Conservation (phyloP, 2,888 invertebrate genomes). For the Tineola bisselliella region DNA sequence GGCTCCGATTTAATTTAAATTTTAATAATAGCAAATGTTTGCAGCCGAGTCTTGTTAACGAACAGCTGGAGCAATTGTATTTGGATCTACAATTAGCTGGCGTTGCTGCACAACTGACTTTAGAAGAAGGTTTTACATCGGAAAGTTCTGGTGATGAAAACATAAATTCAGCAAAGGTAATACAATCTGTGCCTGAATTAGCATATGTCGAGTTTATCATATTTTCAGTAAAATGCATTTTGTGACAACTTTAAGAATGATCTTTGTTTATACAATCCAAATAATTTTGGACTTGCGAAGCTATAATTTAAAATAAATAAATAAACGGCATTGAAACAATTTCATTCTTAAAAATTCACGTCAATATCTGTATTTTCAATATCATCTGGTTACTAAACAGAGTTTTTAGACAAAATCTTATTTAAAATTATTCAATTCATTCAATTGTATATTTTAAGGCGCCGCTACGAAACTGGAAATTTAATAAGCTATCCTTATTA, state of each 20-base stretch:
- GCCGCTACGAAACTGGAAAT: conserved; percentile 38
- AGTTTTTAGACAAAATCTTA: too few species aligned
- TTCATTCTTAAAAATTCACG: too few species aligned
- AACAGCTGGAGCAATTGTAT: conserved; percentile 77
- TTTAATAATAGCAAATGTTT: conserved; percentile 19
- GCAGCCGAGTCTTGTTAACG: conserved; percentile 75
- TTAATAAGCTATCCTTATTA: conserved; percentile 71
- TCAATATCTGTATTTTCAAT: too few species aligned
- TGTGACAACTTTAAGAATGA: too few species aligned
- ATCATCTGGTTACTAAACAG: too few species aligned
- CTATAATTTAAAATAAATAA: too few species aligned
- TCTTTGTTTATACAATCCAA: too few species aligned
- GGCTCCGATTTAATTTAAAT: too few species aligned
- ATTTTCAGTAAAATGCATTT: too few species aligned
- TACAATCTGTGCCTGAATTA: not conserved
- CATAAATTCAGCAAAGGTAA: not conserved
- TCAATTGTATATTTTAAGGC: conserved; percentile 25
- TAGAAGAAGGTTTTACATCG: conserved; percentile 63
- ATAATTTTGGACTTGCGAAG: too few species aligned
- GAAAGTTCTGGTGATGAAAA: not conserved
- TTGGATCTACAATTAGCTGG: conserved; percentile 74
- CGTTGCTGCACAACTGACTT: conserved; percentile 62
- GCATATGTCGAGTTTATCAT: not conserved
- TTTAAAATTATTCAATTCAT: too few species aligned
- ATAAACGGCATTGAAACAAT: too few species aligned